Conservation (phyloP, 2,113 vertebrate genomes). For the Acrocephalus kingi region DNA sequence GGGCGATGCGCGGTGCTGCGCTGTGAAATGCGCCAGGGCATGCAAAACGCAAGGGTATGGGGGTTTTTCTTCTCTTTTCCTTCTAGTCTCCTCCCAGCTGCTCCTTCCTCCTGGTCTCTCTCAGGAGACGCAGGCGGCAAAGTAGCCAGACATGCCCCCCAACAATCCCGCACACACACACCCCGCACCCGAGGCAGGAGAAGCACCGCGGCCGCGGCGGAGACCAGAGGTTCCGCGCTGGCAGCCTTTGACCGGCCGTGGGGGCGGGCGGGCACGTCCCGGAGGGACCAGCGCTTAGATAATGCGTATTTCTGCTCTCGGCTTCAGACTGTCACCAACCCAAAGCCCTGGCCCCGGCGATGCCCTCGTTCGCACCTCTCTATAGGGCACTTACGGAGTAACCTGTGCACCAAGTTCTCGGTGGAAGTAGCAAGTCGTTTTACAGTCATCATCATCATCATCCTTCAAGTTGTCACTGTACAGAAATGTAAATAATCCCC, state of each 20-base stretch:
- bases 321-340: background rate
- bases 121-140: background rate
- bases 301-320: background rate
- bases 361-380: background rate
- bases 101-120: background rate
- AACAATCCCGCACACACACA: too few species aligned
- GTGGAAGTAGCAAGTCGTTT: background rate
- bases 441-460: background rate
- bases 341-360: background rate
- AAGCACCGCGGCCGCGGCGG: background rate
- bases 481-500: background rate
- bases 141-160: background rate
- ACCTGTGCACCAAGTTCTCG: background rate
- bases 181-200: background rate
- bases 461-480: background rate
- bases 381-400: background rate
- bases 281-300: background rate
- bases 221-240: background rate
- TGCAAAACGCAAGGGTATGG: background rate
- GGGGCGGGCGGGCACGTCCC: background rate
- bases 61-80: fast-evolving
- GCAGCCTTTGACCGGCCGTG: background rate
- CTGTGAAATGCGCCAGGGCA: background rate
- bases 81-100: background rate
- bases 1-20: background rate